phyloP scores from a whole-genome alignment of 2,888 invertebrate genomes.

The Caenorhabditis zanzibari region DNA sequence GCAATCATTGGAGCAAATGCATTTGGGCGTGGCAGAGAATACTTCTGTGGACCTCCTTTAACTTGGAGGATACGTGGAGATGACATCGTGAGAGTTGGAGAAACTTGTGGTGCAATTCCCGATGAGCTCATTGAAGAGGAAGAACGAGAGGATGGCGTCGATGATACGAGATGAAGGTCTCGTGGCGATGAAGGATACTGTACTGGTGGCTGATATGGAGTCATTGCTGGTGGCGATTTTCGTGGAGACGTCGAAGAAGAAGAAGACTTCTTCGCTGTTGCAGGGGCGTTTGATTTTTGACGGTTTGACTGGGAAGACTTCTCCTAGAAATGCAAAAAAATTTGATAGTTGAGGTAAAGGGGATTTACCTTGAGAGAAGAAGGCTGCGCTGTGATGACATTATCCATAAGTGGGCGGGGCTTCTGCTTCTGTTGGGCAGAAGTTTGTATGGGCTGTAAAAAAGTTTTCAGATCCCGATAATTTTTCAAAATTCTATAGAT shows the following conservation, averaged over 20 bases:
- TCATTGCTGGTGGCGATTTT: conserved; percentile 20
- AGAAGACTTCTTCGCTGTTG: not conserved
- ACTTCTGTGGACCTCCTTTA: conserved; percentile 59
- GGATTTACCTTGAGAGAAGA: conserved; percentile 60
- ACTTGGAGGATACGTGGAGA: conserved; percentile 55
- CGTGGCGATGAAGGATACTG: conserved; percentile 41
- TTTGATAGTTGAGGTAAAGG: no score
- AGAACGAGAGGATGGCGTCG: conserved; percentile 59
- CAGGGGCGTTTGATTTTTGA: conserved; percentile 46
- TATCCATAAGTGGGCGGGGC: conserved; percentile 71
- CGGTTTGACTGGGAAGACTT: conserved; percentile 29
- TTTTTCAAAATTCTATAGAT: not conserved
- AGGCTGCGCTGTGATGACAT: conserved; percentile 57
- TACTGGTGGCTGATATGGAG: conserved; percentile 16
- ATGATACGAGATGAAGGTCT: conserved; percentile 59
- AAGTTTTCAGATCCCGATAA: not conserved
- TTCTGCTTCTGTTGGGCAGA: conserved; percentile 60
- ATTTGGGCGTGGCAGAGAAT: conserved; percentile 64
- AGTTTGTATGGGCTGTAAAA: conserved; percentile 38
- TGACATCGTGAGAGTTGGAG: conserved; percentile 48
- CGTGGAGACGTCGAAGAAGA: conserved; percentile 4
- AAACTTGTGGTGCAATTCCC: conserved; percentile 21
- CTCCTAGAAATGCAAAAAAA: conserved; percentile 9
- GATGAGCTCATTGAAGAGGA: conserved; percentile 61
- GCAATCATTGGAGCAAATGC: conserved; percentile 60